A percentile compares a stretch with the other conserved stretches of the same genome.
These are phyloP conservation scores for Elysia chlorotica DNA, from an alignment of 1,140 invertebrate genomes.

Conservation along the genomic window DNA sequence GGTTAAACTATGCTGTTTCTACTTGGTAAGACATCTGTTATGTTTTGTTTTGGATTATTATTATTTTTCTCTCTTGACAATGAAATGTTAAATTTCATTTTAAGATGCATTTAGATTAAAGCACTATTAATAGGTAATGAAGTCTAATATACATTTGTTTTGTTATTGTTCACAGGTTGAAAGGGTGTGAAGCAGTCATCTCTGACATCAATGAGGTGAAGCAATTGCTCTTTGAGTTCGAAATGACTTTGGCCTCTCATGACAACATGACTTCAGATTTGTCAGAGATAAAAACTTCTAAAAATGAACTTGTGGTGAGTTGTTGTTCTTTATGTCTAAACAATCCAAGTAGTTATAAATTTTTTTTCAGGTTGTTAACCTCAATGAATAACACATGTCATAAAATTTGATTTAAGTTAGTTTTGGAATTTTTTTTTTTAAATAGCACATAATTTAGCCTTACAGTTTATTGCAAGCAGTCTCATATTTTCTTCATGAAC, in stretches of 20 bases:
- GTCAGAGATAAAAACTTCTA: constrained; percentile 70
- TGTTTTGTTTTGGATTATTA: no score
- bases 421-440: neutral
- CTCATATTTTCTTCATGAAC: constrained; percentile 13
- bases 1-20: no score
- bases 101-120: no score
- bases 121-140: no score
- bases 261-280: constrained; percentile 82
- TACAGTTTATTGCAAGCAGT: neutral
- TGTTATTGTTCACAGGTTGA: constrained; percentile 74
- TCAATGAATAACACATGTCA: neutral
- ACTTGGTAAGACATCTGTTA: no score
- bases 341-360: neutral
- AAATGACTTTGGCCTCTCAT: constrained; percentile 84
- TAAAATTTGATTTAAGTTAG: neutral
- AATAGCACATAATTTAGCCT: neutral
- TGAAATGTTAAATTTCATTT: no score
- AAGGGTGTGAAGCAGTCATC: constrained; percentile 88
- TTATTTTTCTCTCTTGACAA: no score
- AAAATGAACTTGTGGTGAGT: constrained; percentile 49
- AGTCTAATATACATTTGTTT: no score
- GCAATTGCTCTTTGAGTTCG: constrained; percentile 86
- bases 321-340: neutral
- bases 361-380: neutral
- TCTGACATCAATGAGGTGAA: constrained; percentile 87